Evolutionary conservation across 2,113 vertebrate species (phyloP).

Genomic region (Perca fluviatilis): DNA sequence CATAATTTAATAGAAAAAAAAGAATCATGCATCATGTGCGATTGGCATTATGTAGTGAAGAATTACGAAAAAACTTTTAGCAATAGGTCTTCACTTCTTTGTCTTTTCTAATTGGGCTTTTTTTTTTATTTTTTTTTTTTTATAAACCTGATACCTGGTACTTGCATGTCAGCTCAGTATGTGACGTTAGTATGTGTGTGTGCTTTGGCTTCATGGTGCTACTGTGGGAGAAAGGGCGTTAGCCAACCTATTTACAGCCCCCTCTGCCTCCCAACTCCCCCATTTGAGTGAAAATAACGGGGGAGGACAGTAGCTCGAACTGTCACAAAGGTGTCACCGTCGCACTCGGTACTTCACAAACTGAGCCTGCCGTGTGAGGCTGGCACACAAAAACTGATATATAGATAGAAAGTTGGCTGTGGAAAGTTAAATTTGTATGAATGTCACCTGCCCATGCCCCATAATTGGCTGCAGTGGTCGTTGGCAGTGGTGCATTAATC

Average conservation of each 20-base stretch:
- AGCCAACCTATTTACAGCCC: constrained; percentile 56
- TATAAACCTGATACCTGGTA: constrained; percentile 31
- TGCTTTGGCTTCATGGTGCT: constrained; percentile 46
- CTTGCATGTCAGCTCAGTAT: constrained; percentile 64
- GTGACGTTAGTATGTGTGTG: constrained; percentile 40
- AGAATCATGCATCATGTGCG: constrained; percentile 21
- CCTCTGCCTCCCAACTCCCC: background rate
- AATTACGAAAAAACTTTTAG: constrained; percentile 19
- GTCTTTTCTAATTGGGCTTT: constrained; percentile 9
- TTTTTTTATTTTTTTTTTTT: no score
- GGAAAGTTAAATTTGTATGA: constrained; percentile 30
- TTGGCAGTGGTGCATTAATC: constrained; percentile 20
- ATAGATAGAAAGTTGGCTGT: constrained; percentile 36
- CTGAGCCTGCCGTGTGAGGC: constrained; percentile 4
- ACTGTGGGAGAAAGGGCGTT: constrained; percentile 52
- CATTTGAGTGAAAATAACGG: background rate
- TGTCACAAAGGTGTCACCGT: constrained; percentile 52
- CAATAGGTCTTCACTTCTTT: constrained; percentile 49
- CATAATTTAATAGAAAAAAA: constrained; percentile 14
- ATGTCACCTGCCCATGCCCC: constrained; percentile 29
- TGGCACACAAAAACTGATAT: background rate
- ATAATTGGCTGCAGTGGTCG: constrained; percentile 17
- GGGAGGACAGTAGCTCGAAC: constrained; percentile 41
- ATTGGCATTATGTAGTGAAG: constrained; percentile 46
- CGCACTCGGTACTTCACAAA: constrained; percentile 27